Base-by-base conservation (phyloP, 2,888 invertebrate species). In the Cantharis rufa region DNA sequence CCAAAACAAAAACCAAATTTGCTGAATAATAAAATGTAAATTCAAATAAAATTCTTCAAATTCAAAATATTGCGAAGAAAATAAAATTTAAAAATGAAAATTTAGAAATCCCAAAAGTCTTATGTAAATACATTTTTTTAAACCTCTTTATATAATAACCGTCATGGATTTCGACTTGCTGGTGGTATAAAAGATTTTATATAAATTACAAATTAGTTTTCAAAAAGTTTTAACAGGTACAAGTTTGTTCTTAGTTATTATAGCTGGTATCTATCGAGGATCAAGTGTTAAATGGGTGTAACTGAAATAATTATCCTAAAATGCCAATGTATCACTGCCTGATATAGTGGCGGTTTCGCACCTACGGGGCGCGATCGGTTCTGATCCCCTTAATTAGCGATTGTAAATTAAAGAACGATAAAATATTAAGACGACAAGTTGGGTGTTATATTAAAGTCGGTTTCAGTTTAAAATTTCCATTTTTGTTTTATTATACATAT, bases 291-390 rank as follows among this genome's bases (percentile, higher is more conserved):
- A 87, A 85, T 86, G 86, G 87, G 87, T 85, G 87, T 86, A 83
- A 85, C 86, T 85, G 86, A 87, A 86, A 88, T 87, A 87, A 88
- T 88, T 87, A 88, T 86, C 86, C 85, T 88, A 86, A 86, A 87
- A 88, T 86, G 86, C 85, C 86, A 83, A 87, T 87, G 86, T 85
- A 86, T 86, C 86, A 86, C 84, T 81, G 81, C 80, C 81, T 78
- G 80, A 78, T 79, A 79, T 79, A 75, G 83, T 82, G 84, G 83
- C 83, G 82, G 83, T 80, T 86, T 86, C 85, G 83, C 87, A 86
- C 87, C 87, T 86, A 84, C 81, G 82, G 86, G 86, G 84, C 85
- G 85, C 83, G 82, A 84, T 82, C 83, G 82, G 82, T 81, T 84
- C 84, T 84, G 87, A 88, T 87, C 87, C 87, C 86, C 82, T 82